These are phyloP conservation scores for Phalacrocorax pelagicus DNA, from an alignment of 2,113 vertebrate genomes.

Conservation along the genomic window DNA sequence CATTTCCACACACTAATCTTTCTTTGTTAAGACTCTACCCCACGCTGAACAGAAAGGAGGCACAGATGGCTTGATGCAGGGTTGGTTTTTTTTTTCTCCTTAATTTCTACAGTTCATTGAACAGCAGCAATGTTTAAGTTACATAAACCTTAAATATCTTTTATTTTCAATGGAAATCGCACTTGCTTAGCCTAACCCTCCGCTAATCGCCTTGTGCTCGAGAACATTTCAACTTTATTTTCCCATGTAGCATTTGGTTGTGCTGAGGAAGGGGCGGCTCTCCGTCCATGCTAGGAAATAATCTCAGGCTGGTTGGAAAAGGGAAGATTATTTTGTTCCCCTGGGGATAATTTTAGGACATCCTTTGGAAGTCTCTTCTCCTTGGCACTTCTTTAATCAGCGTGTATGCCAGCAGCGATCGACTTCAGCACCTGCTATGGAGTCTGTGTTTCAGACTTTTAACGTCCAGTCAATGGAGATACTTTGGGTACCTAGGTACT, in stretches of 20 bases:
- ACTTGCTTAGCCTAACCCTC: not conserved
- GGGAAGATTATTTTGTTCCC: not conserved
- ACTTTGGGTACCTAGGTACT: not conserved
- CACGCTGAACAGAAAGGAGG: constrained; percentile 3
- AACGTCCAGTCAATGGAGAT: not conserved
- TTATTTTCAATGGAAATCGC: not conserved
- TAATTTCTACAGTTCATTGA: constrained; percentile 16
- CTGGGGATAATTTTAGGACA: not conserved
- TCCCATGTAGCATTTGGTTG: not conserved
- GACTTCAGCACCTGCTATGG: fast-evolving
- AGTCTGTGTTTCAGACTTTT: not conserved
- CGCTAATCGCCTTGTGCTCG: not conserved
- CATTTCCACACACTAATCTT: constrained; percentile 15
- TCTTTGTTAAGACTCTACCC: not conserved
- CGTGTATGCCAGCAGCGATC: not conserved
- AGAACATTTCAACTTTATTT: not conserved
- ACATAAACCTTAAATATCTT: not conserved
- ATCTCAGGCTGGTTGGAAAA: not conserved
- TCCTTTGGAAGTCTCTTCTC: not conserved
- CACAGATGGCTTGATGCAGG: constrained; percentile 21
- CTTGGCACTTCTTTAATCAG: not conserved
- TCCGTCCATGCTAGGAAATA: not conserved
- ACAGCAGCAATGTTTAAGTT: constrained; percentile 2
- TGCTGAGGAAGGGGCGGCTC: not conserved
- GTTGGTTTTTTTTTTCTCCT: not conserved